Conservation (phyloP, 2,888 invertebrate genomes). For the Sarcophaga subvicina region DNA sequence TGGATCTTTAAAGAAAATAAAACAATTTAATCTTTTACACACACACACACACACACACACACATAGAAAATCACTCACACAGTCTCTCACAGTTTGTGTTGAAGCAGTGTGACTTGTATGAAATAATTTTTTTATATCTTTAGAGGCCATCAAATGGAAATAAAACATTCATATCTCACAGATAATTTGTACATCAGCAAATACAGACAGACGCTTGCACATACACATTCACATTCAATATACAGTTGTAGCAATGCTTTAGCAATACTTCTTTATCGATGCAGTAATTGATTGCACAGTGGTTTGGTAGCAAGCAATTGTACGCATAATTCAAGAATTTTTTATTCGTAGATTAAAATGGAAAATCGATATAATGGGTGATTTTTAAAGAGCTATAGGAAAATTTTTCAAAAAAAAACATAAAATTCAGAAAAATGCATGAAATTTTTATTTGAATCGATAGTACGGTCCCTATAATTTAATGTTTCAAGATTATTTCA, state of each 20-base stretch:
- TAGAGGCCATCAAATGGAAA: slow-evolving; percentile 36
- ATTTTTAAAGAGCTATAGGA: no score
- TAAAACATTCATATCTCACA: slow-evolving; percentile 72
- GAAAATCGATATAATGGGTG: no score
- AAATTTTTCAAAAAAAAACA: no score
- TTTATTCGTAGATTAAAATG: no score
- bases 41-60: slow-evolving; percentile 38
- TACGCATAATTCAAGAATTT: no score
- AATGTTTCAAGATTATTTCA: no score
- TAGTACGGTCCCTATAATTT: no score
- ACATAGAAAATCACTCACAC: slow-evolving; percentile 60
- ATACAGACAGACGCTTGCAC: slow-evolving; percentile 67
- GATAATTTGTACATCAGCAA: slow-evolving; percentile 79
- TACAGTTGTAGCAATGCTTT: background rate
- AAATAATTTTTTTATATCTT: slow-evolving; percentile 52
- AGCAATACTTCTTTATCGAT: background rate
- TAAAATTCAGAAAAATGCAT: no score
- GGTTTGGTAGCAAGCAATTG: background rate
- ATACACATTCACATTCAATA: background rate
- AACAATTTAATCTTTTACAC: slow-evolving; percentile 41
- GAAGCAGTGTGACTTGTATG: slow-evolving; percentile 44
- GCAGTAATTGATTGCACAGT: slow-evolving; percentile 9
- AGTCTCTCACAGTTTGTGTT: slow-evolving; percentile 28
- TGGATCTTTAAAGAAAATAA: slow-evolving; percentile 51
- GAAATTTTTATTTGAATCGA: no score